Evolutionary conservation across 2,113 vertebrate species (phyloP).

Genomic region (Phainopepla nitens): DNA sequence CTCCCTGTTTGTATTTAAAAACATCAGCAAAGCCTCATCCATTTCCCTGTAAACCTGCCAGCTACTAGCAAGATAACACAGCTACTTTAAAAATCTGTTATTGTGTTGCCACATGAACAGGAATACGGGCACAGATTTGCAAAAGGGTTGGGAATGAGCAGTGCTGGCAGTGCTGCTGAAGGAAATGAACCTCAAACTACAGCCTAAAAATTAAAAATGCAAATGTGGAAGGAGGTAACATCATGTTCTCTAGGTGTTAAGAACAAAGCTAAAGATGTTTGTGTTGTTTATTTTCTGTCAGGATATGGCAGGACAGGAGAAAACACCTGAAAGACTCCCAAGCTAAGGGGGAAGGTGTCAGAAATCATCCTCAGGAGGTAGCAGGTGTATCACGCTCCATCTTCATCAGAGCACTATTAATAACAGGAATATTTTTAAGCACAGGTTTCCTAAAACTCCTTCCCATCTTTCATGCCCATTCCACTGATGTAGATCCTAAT

Average conservation of each 20-base stretch:
- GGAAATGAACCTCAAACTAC: not conserved
- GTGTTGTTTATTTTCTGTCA: not conserved
- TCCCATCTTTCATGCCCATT: not conserved
- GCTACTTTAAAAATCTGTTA: not conserved
- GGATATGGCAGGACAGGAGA: not conserved
- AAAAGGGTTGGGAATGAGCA: not conserved
- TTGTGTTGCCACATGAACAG: not conserved
- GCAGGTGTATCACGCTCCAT: not conserved
- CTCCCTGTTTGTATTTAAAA: not conserved
- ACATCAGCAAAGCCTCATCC: not conserved
- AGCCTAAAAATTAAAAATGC: not conserved
- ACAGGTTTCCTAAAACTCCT: not conserved
- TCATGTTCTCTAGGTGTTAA: not conserved
- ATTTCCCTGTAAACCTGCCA: not conserved
- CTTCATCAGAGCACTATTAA: not conserved
- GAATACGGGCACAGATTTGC: not conserved
- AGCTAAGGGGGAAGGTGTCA: not conserved
- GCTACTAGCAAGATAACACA: not conserved
- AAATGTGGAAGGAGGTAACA: not conserved
- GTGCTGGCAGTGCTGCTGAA: not conserved
- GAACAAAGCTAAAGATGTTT: slow-evolving; percentile 32
- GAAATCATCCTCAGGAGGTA: not conserved
- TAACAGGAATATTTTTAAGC: not conserved
- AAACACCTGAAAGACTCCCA: not conserved
- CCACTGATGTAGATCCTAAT: not conserved